A percentile compares a stretch with the other conserved stretches of the same genome.
phyloP scores from a whole-genome alignment of 1,140 invertebrate genomes.

The Linepithema humile region DNA sequence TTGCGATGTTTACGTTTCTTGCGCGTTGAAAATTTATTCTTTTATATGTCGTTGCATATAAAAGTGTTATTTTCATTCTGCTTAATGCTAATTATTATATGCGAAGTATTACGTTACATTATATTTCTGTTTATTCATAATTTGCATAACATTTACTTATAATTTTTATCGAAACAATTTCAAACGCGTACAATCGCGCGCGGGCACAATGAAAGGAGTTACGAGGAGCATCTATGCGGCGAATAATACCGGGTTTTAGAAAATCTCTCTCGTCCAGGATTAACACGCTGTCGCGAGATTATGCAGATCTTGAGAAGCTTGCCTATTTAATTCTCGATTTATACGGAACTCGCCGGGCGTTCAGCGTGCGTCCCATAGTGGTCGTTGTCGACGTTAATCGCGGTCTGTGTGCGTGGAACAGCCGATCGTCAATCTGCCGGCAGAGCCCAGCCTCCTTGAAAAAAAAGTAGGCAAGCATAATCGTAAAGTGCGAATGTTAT shows the following conservation, averaged over 20 bases:
- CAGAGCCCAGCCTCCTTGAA: constrained; percentile 63
- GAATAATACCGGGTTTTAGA: constrained; percentile 36
- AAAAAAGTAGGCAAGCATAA: constrained; percentile 71
- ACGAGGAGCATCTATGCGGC: neutral
- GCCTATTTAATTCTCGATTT: constrained; percentile 71
- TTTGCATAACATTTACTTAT: neutral
- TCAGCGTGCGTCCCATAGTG: constrained; percentile 15
- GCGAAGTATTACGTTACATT: neutral
- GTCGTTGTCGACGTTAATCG: constrained; percentile 47
- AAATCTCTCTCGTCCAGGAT: constrained; percentile 32
- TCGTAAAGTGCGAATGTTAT: constrained; percentile 74
- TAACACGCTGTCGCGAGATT: constrained; percentile 43
- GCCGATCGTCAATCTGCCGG: constrained; percentile 71
- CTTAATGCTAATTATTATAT: neutral
- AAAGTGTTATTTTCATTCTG: constrained; percentile 8
- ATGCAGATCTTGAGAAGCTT: constrained; percentile 51
- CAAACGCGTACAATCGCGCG: neutral
- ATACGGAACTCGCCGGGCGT: constrained; percentile 60
- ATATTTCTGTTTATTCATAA: neutral
- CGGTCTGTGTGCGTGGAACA: constrained; percentile 24
- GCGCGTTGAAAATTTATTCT: constrained; percentile 12
- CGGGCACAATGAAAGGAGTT: neutral
- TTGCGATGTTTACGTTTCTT: constrained; percentile 42
- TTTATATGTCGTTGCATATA: neutral
- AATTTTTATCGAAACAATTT: neutral